Base-by-base conservation (phyloP, 1,140 invertebrate genomes). In the Drosophila ohnishii region DNA sequence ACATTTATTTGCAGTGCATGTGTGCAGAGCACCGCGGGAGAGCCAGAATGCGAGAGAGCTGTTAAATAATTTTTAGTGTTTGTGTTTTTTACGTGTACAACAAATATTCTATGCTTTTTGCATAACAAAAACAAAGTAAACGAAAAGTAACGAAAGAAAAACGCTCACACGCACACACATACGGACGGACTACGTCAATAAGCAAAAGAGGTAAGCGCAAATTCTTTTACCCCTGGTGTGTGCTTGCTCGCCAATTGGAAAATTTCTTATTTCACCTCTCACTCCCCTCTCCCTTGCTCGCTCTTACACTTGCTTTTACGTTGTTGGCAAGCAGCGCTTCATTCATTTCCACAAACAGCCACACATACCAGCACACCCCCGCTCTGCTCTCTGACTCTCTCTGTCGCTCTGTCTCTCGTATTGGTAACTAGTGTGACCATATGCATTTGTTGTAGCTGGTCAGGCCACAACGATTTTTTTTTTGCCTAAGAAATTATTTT, bases 171-270 rank as follows among this genome's bases (percentile, higher is more conserved):
- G 53, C 28, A 83, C 75, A 65, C 55, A 62, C 22, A 53, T 30
- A 83, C 80, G 71, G 58, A 62, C 75, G 81, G 78, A 74, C 80
- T 84, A 84, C 80, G 80, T 84, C 76, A 87, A 83, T 82, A 79
- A 80, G 71, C 37, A 55, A 77, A 77, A 66, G 77, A 87, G 83
- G 83, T 87, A 87, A 80, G 83, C 72, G 44, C 56, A 82, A 83
- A 84, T 80, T 85, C 81, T 78, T 48, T 39, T 61, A 34, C 63
- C 69, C 70, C 56, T 48, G 61, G 28, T 64, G 37, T 34, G 37
- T 59, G 44, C 56, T 69, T 62, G 28, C 56, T 80, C 72, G 84
- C 75, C 83, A 86, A 86, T 86, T 88, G 83, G 83, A 88, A 86
- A 86, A 74, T 83, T 86, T 88, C 61, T 72, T 86, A 61, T 63